These are phyloP conservation scores for Sander vitreus DNA, from an alignment of 2,113 vertebrate genomes.

Conservation along the genomic window DNA sequence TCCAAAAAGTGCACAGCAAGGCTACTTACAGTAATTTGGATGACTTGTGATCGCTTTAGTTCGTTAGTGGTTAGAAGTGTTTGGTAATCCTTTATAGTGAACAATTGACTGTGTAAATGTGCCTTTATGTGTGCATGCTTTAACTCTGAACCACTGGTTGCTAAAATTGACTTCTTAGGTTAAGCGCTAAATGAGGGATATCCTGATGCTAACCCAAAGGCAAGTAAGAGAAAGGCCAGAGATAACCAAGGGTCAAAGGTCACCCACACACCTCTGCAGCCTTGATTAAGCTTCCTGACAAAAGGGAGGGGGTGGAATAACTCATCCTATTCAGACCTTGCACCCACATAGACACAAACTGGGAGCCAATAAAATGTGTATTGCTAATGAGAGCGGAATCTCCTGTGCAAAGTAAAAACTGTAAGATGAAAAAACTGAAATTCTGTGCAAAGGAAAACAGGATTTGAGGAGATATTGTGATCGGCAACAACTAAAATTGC, in stretches of 20 bases:
- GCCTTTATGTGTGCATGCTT: conserved; percentile 3
- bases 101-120: conserved; percentile 5
- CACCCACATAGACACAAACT: conserved; percentile 33
- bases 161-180: conserved; percentile 21
- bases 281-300: conserved; percentile 70
- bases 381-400: neutral
- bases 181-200: conserved; percentile 55
- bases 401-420: neutral
- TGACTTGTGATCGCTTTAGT: neutral
- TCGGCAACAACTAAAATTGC: neutral
- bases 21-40: neutral
- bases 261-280: conserved; percentile 63
- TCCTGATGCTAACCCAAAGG: conserved; percentile 47
- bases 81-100: conserved; percentile 16
- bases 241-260: conserved; percentile 65
- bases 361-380: conserved; percentile 16
- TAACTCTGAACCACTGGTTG: neutral
- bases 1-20: neutral
- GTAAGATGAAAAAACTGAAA: conserved; percentile 8
- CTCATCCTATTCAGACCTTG: conserved; percentile 37
- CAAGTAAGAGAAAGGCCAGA: conserved; percentile 54
- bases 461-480: neutral
- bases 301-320: conserved; percentile 29
- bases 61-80: neutral
- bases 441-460: neutral